Conservation (phyloP, 2,888 invertebrate species). For the Cyaniris semiargus region DNA sequence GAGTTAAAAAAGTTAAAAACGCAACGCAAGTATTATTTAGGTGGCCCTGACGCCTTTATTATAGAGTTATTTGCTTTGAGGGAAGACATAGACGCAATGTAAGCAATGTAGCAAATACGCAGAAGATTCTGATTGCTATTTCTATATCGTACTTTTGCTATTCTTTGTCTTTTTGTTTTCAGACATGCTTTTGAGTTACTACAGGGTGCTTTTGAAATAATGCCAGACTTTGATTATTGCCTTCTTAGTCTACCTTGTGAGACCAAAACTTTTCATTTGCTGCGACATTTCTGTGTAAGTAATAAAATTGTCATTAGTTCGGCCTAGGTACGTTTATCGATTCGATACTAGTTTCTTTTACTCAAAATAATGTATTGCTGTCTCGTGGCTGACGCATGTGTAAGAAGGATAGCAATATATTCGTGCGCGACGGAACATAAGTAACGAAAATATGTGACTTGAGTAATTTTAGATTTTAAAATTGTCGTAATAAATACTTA, state of each 20-base stretch:
- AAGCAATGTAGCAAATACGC: constrained; percentile 16
- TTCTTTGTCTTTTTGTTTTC: constrained; percentile 38
- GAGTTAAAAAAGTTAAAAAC: constrained; percentile 5
- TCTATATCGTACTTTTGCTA: background rate
- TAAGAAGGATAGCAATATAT: too few relatives aligned
- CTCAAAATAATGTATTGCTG: too few relatives aligned
- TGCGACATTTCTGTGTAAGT: constrained; percentile 77
- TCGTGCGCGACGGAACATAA: too few relatives aligned
- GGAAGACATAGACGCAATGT: constrained; percentile 76
- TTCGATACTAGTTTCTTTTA: too few relatives aligned
- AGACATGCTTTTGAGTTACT: constrained; percentile 78
- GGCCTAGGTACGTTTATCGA: too few relatives aligned
- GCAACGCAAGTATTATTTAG: constrained; percentile 47
- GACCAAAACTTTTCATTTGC: constrained; percentile 64
- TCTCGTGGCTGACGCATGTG: too few relatives aligned
- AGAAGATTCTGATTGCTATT: background rate
- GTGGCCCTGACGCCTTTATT: constrained; percentile 81
- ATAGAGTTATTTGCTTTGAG: constrained; percentile 81
- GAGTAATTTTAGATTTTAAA: too few relatives aligned
- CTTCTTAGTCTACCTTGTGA: constrained; percentile 77
- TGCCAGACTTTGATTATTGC: constrained; percentile 83
- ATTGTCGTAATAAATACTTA: too few relatives aligned
- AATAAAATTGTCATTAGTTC: background rate
- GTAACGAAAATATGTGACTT: too few relatives aligned
- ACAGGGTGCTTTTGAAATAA: constrained; percentile 84